Evolutionary conservation across 2,113 vertebrate species (phyloP).

Genomic region (Chaetops frenatus): DNA sequence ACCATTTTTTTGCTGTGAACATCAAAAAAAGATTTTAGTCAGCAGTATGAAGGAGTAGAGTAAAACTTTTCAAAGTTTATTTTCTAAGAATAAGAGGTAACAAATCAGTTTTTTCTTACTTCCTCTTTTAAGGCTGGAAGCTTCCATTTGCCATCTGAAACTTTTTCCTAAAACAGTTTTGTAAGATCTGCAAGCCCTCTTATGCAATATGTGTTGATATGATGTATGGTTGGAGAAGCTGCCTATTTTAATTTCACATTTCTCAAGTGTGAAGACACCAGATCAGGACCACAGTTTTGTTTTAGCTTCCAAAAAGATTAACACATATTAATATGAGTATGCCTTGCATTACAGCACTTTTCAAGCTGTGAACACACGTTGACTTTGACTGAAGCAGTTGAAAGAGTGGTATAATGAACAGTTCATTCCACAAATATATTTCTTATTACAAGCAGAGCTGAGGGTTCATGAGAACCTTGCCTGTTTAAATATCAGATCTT

Average conservation of each 20-base stretch:
- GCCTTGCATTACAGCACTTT: neutral
- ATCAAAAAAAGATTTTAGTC: neutral
- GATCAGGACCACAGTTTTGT: neutral
- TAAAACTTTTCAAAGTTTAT: neutral
- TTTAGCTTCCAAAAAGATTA: neutral
- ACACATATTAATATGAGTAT: neutral
- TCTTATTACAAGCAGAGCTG: neutral
- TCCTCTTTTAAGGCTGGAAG: neutral
- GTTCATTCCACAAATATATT: neutral
- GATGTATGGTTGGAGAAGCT: neutral
- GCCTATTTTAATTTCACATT: neutral
- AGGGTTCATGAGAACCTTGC: neutral
- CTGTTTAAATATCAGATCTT: neutral
- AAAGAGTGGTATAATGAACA: neutral
- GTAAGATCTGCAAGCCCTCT: neutral
- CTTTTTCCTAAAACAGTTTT: neutral
- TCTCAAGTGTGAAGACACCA: neutral
- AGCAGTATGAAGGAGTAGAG: neutral
- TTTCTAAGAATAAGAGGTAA: neutral
- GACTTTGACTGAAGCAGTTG: slow-evolving; percentile 16
- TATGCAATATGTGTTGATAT: neutral
- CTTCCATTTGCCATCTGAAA: neutral
- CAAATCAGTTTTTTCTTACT: neutral
- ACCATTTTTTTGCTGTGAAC: neutral
- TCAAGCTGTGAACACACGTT: neutral